These are phyloP conservation scores for Gryllus bimaculatus DNA, from an alignment of 1,140 invertebrate species.

Conservation along the genomic window DNA sequence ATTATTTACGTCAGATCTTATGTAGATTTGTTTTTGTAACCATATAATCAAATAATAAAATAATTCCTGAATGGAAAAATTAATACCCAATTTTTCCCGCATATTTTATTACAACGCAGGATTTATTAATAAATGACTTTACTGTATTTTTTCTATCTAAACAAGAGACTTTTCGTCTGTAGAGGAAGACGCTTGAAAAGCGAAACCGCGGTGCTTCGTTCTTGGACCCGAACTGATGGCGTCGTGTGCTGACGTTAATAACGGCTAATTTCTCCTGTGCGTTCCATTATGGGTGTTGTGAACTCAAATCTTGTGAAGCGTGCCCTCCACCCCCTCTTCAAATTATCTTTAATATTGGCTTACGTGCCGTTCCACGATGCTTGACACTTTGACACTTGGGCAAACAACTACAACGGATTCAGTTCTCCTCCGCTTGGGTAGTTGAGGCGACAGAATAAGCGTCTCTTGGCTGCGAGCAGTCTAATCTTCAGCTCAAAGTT, in stretches of 20 bases:
- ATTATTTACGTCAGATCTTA: no score
- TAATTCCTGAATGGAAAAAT: no score
- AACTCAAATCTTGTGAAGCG: background rate
- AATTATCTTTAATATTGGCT: background rate
- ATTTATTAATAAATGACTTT: no score
- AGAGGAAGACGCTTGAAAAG: no score
- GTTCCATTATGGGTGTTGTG: background rate
- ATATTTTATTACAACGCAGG: no score
- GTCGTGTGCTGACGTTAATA: background rate
- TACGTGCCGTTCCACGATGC: background rate
- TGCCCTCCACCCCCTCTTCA: background rate
- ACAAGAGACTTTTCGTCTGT: no score
- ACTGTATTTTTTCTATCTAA: no score
- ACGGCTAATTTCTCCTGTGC: background rate
- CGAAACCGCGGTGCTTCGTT: no score
- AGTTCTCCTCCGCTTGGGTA: background rate
- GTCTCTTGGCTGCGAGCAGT: background rate
- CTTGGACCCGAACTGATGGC: no score
- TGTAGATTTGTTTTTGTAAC: no score
- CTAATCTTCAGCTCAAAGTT: background rate
- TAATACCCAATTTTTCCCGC: no score
- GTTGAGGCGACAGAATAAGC: background rate
- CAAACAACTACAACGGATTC: background rate
- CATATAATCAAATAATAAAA: no score
- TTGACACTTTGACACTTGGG: background rate